Conservation (phyloP, 2,888 invertebrate genomes). For the Spodoptera picta region DNA sequence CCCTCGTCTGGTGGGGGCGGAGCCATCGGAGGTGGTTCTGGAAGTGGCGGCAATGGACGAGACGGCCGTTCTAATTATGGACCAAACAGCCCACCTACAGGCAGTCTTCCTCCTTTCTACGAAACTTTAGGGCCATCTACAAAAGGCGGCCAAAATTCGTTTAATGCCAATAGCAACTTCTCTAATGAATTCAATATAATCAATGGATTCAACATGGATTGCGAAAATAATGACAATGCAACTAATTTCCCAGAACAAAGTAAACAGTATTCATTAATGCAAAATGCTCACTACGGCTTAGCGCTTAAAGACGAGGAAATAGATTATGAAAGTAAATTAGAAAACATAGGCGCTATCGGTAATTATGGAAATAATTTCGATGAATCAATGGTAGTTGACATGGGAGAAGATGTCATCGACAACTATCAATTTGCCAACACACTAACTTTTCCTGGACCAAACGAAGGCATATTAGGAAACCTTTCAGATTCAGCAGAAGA, state of each 20-base stretch:
- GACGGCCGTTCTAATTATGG: conserved; percentile 96
- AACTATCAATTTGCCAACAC: conserved; percentile 95
- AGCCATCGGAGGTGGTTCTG: conserved; percentile 91
- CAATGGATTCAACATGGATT: conserved; percentile 92
- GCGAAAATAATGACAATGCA: conserved; percentile 91
- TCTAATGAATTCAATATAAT: conserved; percentile 91
- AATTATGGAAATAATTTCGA: conserved; percentile 91
- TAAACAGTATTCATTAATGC: conserved; percentile 93
- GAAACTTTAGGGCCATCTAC: conserved; percentile 91
- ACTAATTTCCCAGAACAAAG: conserved; percentile 86
- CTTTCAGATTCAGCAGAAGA: conserved; percentile 94
- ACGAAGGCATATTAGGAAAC: conserved; percentile 93
- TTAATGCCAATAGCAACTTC: conserved; percentile 91
- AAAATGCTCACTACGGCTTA: conserved; percentile 94
- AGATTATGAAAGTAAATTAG: conserved; percentile 93
- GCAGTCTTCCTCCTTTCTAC: conserved; percentile 96
- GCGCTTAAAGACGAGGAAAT: conserved; percentile 94
- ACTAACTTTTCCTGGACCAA: conserved; percentile 93
- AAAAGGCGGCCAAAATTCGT: conserved; percentile 93
- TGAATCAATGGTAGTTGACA: conserved; percentile 95
- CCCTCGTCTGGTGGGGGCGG: conserved; percentile 90
- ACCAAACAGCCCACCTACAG: conserved; percentile 95
- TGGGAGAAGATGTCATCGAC: conserved; percentile 93
- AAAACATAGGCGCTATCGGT: conserved; percentile 90
- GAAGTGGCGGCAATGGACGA: conserved; percentile 93